Conservation (phyloP, 2,113 vertebrate species). For the Todiramphus chloris region DNA sequence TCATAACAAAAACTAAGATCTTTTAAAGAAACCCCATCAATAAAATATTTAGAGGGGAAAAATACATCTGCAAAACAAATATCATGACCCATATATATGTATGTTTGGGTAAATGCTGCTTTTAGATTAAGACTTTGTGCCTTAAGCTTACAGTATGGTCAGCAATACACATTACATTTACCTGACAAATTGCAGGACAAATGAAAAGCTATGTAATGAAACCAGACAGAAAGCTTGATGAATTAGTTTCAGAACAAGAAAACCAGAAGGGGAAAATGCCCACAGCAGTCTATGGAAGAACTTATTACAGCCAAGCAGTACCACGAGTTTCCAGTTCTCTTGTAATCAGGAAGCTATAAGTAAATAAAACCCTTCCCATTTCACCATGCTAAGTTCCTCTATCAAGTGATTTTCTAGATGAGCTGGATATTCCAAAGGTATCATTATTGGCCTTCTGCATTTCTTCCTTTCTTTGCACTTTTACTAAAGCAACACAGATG, state of each 20-base stretch:
- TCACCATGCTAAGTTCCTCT: neutral
- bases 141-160: neutral
- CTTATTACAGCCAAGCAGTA: neutral
- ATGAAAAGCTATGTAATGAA: neutral
- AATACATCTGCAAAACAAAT: neutral
- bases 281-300: neutral
- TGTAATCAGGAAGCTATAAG: neutral
- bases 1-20: neutral
- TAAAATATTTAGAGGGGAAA: neutral
- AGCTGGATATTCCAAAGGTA: neutral
- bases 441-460: neutral
- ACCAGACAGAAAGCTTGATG: neutral
- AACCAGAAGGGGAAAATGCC: neutral
- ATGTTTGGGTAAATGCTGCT: neutral
- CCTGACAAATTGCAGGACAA: neutral
- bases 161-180: neutral
- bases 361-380: neutral
- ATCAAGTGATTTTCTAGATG: neutral
- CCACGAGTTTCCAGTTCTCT: neutral
- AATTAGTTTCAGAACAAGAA: neutral
- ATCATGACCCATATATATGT: fast-evolving
- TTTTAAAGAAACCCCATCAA: neutral
- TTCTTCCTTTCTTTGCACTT: neutral
- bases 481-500: neutral
- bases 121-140: neutral